Conservation (phyloP, 2,797 vertebrate species). For the Eulemur albifrons region DNA sequence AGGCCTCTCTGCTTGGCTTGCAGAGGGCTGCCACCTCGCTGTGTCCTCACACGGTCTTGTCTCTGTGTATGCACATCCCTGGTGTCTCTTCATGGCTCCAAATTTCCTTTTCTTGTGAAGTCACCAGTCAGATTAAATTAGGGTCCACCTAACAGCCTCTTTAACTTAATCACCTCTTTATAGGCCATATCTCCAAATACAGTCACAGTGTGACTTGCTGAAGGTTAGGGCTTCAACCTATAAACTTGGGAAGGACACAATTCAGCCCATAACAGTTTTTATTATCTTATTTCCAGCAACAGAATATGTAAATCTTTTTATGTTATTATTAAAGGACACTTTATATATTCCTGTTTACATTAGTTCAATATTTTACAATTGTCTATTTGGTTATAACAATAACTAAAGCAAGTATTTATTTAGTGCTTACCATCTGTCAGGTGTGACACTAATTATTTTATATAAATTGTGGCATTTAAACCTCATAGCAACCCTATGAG, state of each 20-base stretch:
- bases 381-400: not conserved
- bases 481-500: not conserved
- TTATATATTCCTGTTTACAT: not conserved
- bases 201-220: not conserved
- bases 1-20: not conserved
- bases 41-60: not conserved
- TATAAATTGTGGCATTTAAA: not conserved
- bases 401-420: slow-evolving; percentile 7
- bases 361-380: not conserved
- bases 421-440: not conserved
- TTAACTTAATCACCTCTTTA: not conserved
- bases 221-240: not conserved
- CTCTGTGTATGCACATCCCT: too few species aligned
- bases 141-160: not conserved
- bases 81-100: not conserved
- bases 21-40: too few species aligned
- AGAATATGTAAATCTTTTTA: not conserved
- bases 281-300: not conserved
- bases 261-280: not conserved
- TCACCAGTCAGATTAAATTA: not conserved
- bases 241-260: not conserved
- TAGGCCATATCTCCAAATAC: not conserved
- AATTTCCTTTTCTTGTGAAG: not conserved
- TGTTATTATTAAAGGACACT: not conserved
- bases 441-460: not conserved